phyloP scores from a whole-genome alignment of 2,113 vertebrate species.

The Alethe castanea region DNA sequence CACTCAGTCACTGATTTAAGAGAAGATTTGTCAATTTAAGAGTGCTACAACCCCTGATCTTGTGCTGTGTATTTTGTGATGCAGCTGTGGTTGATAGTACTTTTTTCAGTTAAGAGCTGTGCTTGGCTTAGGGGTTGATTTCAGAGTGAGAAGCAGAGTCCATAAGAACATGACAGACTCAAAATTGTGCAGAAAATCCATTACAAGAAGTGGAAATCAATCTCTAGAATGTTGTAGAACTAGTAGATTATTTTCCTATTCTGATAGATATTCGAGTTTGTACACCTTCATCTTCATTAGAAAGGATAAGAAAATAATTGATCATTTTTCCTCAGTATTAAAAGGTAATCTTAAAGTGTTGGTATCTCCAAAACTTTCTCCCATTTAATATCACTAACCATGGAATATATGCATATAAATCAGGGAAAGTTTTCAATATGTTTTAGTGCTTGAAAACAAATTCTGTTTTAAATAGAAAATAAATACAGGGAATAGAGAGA shows the following conservation, averaged over 20 bases:
- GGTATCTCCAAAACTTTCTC: background rate
- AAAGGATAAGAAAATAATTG: background rate
- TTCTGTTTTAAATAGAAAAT: background rate
- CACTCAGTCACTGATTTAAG: background rate
- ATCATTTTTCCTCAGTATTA: background rate
- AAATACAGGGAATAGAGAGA: background rate
- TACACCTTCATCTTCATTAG: background rate
- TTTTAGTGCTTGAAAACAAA: background rate
- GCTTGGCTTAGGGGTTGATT: background rate
- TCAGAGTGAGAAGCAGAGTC: background rate
- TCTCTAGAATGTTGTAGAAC: background rate
- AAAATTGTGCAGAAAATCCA: background rate
- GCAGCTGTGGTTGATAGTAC: background rate
- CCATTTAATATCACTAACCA: background rate
- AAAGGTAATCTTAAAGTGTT: background rate
- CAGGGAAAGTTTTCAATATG: background rate
- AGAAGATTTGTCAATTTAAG: background rate
- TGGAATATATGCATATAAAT: background rate
- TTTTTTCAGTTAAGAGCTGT: background rate
- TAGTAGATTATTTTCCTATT: background rate
- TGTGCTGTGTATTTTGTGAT: background rate
- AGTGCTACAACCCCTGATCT: background rate
- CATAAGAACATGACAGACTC: background rate
- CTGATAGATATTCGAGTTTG: background rate
- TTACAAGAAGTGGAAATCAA: background rate